These are phyloP conservation scores for Nylanderia fulva DNA, from an alignment of 1,140 invertebrate species.

Conservation along the genomic window DNA sequence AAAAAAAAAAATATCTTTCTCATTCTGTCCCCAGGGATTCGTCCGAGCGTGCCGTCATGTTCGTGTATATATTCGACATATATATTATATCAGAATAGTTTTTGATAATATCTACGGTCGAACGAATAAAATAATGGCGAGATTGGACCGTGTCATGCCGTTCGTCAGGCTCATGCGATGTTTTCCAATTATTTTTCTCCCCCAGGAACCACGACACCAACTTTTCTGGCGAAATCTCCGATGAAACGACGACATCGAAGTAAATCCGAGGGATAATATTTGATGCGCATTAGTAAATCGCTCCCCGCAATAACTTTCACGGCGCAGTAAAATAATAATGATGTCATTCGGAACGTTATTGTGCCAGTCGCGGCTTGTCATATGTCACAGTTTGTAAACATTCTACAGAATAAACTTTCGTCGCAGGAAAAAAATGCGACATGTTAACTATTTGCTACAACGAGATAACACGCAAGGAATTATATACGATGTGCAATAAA, in stretches of 20 bases:
- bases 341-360: conserved; percentile 33
- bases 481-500: background rate
- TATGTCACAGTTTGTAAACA: conserved; percentile 37
- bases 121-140: background rate
- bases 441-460: conserved; percentile 33
- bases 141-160: background rate
- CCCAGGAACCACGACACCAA: background rate
- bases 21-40: background rate
- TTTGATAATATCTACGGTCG: background rate
- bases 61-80: background rate
- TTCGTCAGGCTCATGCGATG: background rate
- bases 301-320: conserved; percentile 38
- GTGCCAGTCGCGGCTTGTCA: conserved; percentile 45
- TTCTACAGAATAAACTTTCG: conserved; percentile 19
- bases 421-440: conserved; percentile 2
- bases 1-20: background rate
- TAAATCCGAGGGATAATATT: conserved; percentile 13
- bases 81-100: background rate
- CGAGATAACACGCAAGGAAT: background rate
- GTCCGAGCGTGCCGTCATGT: background rate
- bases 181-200: conserved; percentile 34
- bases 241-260: background rate
- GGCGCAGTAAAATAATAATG: conserved; percentile 36
- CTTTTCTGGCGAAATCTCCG: background rate
- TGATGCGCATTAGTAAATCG: conserved; percentile 25